Percentiles rank a stretch among this genome's conserved stretches.
Evolutionary conservation across 2,888 invertebrate species (phyloP).

Genomic region (Clunio marinus): DNA sequence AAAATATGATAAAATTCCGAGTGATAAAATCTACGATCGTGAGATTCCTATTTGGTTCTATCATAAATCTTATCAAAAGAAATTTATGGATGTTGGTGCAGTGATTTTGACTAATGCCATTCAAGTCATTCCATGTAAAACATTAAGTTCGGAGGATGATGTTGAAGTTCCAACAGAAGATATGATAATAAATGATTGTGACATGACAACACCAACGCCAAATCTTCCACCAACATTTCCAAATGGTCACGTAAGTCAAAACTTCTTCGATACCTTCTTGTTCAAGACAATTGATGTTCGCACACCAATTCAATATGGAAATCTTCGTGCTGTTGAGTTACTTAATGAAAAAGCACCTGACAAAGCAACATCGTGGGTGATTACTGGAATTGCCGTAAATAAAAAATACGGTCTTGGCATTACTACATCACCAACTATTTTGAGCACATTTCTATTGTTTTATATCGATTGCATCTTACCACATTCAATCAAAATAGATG

Average conservation of each 20-base stretch:
- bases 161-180: not conserved
- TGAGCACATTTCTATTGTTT: not conserved
- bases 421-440: not conserved
- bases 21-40: not conserved
- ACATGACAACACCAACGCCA: too few relatives aligned
- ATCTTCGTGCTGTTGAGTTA: not conserved
- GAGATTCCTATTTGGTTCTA: slow-evolving; percentile 29
- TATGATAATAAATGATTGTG: not conserved
- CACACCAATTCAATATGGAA: not conserved
- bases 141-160: not conserved
- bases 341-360: not conserved
- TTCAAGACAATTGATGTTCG: not conserved
- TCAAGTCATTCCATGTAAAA: slow-evolving; percentile 7
- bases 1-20: slow-evolving; percentile 12
- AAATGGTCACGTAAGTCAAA: not conserved
- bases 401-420: slow-evolving; percentile 14
- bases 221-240: not conserved
- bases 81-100: slow-evolving; percentile 18
- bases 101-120: slow-evolving; percentile 15
- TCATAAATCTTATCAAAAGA: slow-evolving; percentile 17
- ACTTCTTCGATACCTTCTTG: not conserved
- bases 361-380: not conserved
- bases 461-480: slow-evolving; percentile 5
- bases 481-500: not conserved
- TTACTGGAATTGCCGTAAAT: slow-evolving; percentile 9